Evolutionary conservation across 2,113 vertebrate species (phyloP).

Genomic region (Chaetura pelagica): DNA sequence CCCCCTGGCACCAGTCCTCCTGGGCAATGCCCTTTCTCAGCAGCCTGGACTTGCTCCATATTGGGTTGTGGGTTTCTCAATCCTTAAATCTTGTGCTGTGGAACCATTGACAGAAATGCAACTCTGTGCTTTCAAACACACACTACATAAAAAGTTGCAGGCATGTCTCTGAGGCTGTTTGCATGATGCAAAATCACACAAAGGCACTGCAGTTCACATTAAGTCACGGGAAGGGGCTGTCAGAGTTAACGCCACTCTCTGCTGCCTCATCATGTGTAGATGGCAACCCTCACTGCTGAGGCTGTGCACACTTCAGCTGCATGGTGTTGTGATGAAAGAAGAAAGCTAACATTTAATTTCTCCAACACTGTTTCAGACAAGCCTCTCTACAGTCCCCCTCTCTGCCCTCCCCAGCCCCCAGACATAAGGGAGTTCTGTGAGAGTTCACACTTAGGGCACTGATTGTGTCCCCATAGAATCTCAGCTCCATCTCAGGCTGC

Average conservation of each 20-base stretch:
- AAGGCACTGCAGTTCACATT: not conserved
- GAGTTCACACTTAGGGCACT: not conserved
- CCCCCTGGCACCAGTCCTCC: no score
- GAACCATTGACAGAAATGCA: not conserved
- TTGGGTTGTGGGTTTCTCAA: not conserved
- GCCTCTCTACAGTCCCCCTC: not conserved
- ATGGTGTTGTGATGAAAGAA: not conserved
- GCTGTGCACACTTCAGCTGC: not conserved
- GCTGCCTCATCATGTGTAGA: fast-evolving
- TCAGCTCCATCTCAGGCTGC: not conserved
- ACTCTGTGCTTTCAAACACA: not conserved
- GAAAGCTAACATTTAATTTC: not conserved
- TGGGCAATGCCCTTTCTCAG: fast-evolving
- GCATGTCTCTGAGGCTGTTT: not conserved
- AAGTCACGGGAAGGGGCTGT: not conserved
- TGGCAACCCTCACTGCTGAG: not conserved
- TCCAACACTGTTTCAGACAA: not conserved
- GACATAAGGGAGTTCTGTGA: not conserved
- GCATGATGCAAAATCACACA: not conserved
- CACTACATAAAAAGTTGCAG: not conserved
- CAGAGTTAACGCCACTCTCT: not conserved
- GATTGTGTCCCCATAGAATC: not conserved
- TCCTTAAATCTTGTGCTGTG: not conserved
- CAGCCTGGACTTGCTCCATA: fast-evolving
- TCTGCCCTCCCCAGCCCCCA: not conserved